Evolutionary conservation across 2,888 invertebrate genomes (phyloP), one percentile per base, ranked within the genome.

Genomic region (Dasysyrphus albostriatus): DNA sequence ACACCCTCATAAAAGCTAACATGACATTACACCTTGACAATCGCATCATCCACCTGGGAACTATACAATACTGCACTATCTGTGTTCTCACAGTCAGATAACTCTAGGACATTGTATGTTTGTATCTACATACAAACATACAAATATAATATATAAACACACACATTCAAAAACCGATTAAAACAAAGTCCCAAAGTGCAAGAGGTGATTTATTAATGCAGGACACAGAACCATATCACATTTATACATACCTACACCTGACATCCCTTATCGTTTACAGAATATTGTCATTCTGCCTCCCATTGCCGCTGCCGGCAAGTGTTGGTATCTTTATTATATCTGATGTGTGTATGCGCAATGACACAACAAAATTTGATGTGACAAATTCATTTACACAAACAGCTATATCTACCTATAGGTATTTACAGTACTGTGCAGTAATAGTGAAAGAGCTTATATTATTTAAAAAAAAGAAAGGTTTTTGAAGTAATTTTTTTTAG

Each of bases 101-200:
- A 39, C 39, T 39, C 24, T 24, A 24, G 5, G 2, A 49, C 2
- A 12, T 24, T 24, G 24, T 24, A 24, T 24, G 24, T 24, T 24
- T 3, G 24, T 24, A 24, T 24, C 24, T 24, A 29, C 51, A 51
- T 12, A 14, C 14, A 44, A 2, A 58, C n/a, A n/a, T n/a, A n/a
- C 10, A 34, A 34, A 54, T 42, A 5, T 10, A 63, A 65, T 63
- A 24, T n/a, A 63, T 56, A 10, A 29, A 59, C 58, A 49, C 24
- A 74, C 67, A 44, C 34, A 19, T 44, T 51, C 10, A 47, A 74
- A 58, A 79, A 56, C 34, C 75, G 83, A 89, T 88, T 88, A 88
- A 88, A 88, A 88, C 87, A 89, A 90, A 90, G 90, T 90, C 90
- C 89, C 83, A 90, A 90, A 90, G 90, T 90, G 90, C 89, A 88